Conservation (phyloP, 2,888 invertebrate species). For the Phaonia tiefii region DNA sequence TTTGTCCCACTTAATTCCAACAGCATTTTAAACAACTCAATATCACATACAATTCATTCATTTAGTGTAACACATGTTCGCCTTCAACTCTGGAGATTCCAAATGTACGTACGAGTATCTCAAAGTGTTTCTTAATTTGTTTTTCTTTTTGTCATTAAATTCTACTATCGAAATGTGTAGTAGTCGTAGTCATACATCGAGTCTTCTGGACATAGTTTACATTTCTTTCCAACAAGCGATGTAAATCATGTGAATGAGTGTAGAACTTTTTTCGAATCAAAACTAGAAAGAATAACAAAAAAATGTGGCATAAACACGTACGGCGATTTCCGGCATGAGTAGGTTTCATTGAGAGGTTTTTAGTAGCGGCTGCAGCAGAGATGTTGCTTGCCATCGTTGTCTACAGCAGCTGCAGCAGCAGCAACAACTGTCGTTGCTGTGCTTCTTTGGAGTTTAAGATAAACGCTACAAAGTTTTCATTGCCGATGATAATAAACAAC, state of each 20-base stretch:
- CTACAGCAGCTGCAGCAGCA: neutral
- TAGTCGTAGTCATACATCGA: neutral
- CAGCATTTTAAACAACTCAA: too few species aligned
- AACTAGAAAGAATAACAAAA: conserved; percentile 1
- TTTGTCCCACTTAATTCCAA: too few species aligned
- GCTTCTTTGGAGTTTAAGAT: conserved; percentile 1
- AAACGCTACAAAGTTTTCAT: conserved; percentile 12
- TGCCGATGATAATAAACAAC: neutral
- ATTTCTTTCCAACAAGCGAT: conserved; percentile 21
- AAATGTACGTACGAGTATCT: neutral
- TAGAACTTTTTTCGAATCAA: neutral
- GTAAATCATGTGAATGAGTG: conserved; percentile 47
- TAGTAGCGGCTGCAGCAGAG: neutral
- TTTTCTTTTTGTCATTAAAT: too few species aligned
- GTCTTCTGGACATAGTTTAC: conserved; percentile 36
- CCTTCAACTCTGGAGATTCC: neutral
- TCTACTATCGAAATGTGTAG: too few species aligned
- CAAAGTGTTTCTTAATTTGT: too few species aligned
- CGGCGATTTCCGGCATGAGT: conserved; percentile 70
- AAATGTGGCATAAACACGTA: conserved; percentile 65
- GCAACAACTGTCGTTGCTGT: neutral
- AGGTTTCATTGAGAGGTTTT: conserved; percentile 67
- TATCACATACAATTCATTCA: too few species aligned
- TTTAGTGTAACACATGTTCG: neutral
- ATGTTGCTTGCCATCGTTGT: neutral